Evolutionary conservation across 1,140 invertebrate genomes (phyloP), one percentile per base, ranked within the genome.

Genomic region (Oncopeltus fasciatus): DNA sequence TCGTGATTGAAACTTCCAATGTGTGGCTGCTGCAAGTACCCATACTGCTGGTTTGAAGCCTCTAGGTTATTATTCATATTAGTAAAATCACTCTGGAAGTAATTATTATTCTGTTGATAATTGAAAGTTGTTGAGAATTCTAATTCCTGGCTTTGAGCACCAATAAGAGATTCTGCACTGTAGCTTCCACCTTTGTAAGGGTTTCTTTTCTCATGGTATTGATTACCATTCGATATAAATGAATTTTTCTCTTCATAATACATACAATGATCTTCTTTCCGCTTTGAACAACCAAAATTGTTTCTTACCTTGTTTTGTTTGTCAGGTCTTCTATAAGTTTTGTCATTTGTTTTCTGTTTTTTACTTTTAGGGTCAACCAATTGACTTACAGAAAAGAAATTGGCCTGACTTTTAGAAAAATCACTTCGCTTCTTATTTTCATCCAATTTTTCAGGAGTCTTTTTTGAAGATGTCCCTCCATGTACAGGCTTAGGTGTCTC

Each of bases 361-460:
- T 81, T 61, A 75, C 76, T 28, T 79, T 65, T 65, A 1, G 64
- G 78, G 63, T 84, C 81, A 12, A 84, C 80, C 11, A 84, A 67
- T 64, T 84, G 81, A 72, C 81, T 84, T 0, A 84, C 82, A 0
- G 82, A 84, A 4, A 84, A 67, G 57, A 83, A 83, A 67, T 53
- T 33, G 61, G 28, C 57, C 70, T 67, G 43, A 59, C 53, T 62
- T 57, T 64, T 64, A 33, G 21, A 47, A 53, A 29, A 66, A 24
- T 66, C 59, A 1, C 12, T 26, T 44, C 46, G 57, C 14, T 61
- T 62, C 20, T 47, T 51, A 47, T 43, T 66, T 43, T n/a, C 28
- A 33, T 57, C 56, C n/a, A 57, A 3, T 57, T 57, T 57, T 33
- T 57, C 56, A 4, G 26, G 26, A 4, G n/a, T 16, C 24, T 53